These are phyloP conservation scores for Aptenodytes forsteri DNA, from an alignment of 2,113 vertebrate genomes.

Conservation along the genomic window DNA sequence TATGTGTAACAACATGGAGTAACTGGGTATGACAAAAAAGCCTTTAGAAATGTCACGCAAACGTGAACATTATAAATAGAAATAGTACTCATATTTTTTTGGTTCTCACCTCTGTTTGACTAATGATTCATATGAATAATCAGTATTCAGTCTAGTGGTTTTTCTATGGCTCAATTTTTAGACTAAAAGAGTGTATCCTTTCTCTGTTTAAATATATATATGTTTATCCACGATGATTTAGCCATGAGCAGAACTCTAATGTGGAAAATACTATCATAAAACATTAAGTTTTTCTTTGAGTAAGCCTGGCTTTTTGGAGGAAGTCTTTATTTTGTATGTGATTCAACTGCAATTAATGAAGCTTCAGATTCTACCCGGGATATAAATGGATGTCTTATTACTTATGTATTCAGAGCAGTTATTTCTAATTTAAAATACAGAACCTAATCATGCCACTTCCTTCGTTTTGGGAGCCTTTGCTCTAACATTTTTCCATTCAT, in stretches of 20 bases:
- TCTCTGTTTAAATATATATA: slow-evolving; percentile 35
- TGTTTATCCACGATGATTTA: slow-evolving; percentile 26
- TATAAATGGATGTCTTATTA: slow-evolving; percentile 51
- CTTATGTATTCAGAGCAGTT: slow-evolving; percentile 56
- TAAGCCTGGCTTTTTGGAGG: neutral
- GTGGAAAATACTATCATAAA: slow-evolving; percentile 44
- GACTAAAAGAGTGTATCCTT: slow-evolving; percentile 22
- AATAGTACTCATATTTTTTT: slow-evolving; percentile 45
- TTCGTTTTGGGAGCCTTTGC: slow-evolving; percentile 38
- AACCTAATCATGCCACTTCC: slow-evolving; percentile 51
- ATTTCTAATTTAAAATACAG: slow-evolving; percentile 68
- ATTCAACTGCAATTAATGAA: slow-evolving; percentile 62
- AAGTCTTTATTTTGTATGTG: slow-evolving; percentile 41
- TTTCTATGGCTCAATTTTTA: slow-evolving; percentile 51
- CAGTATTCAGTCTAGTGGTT: slow-evolving; percentile 28
- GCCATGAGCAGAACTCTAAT: neutral
- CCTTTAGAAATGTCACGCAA: neutral
- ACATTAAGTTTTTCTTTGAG: slow-evolving; percentile 20
- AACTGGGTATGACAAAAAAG: slow-evolving; percentile 28
- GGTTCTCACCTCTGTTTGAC: slow-evolving; percentile 36
- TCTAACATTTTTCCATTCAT: slow-evolving; percentile 65
- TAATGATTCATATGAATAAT: slow-evolving; percentile 59
- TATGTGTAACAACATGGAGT: neutral
- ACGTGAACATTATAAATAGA: slow-evolving; percentile 58
- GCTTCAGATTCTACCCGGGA: slow-evolving; percentile 15